Conservation (phyloP, 2,113 vertebrate genomes). For the Morone chrysops region DNA sequence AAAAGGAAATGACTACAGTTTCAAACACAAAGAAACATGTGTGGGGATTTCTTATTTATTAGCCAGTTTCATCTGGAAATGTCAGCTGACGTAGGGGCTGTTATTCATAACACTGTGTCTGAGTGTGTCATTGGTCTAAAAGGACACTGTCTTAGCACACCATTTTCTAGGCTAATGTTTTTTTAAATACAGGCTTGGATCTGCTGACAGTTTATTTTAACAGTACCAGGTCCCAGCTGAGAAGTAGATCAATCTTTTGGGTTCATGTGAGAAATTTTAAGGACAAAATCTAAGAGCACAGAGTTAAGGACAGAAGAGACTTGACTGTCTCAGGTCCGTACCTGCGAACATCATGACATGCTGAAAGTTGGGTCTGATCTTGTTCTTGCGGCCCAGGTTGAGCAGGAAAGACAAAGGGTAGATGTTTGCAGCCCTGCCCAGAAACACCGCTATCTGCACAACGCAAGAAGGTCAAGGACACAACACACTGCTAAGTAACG, state of each 20-base stretch:
- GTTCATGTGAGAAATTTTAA: neutral
- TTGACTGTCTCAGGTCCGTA: constrained; percentile 55
- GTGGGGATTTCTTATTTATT: constrained; percentile 5
- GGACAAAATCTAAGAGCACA: neutral
- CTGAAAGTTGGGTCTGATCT: constrained; percentile 94
- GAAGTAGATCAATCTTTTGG: neutral
- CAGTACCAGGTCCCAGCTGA: neutral
- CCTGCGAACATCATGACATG: constrained; percentile 99
- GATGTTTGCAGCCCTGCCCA: constrained; percentile 97
- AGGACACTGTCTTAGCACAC: neutral
- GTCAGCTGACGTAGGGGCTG: neutral
- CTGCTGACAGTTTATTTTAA: neutral
- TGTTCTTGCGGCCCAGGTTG: constrained; percentile 95
- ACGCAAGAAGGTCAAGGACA: constrained; percentile 83
- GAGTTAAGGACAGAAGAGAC: neutral
- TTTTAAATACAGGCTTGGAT: neutral
- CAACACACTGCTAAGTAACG: constrained; percentile 7
- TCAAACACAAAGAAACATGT: neutral
- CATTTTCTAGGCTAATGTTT: neutral
- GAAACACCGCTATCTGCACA: constrained; percentile 92
- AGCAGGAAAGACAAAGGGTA: constrained; percentile 96
- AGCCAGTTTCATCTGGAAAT: constrained; percentile 15
- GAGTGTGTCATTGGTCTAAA: neutral
- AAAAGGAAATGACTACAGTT: neutral
- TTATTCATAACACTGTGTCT: constrained; percentile 9